A percentile compares a stretch with the other conserved stretches of the same genome.
phyloP scores from a whole-genome alignment of 2,888 invertebrate species.

The Heliothis peltigera region DNA sequence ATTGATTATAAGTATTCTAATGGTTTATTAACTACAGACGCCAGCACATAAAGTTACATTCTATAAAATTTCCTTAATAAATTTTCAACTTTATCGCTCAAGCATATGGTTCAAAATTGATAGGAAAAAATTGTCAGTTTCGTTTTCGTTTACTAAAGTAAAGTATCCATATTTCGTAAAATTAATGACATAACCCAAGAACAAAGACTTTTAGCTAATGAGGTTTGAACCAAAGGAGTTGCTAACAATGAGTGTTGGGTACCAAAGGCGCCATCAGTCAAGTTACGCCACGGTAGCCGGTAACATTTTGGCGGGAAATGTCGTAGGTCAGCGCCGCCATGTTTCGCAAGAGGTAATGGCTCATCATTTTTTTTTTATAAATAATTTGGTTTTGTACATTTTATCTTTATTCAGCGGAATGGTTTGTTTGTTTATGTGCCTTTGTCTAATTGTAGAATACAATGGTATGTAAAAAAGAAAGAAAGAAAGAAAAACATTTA shows the following conservation, averaged over 20 bases:
- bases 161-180: slow-evolving; percentile 16
- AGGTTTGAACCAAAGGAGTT: slow-evolving; percentile 9
- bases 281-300: slow-evolving; percentile 42
- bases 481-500: too few species aligned
- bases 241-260: slow-evolving; percentile 21
- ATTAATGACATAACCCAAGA: slow-evolving; percentile 16
- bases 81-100: too few species aligned
- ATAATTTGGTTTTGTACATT: slow-evolving; percentile 31
- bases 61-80: too few species aligned
- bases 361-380: slow-evolving; percentile 36
- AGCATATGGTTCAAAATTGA: too few species aligned
- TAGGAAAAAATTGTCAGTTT: too few species aligned
- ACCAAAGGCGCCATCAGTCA: slow-evolving; percentile 13
- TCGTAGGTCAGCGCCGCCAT: slow-evolving; percentile 56
- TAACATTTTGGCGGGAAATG: slow-evolving; percentile 46
- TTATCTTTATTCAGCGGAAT: slow-evolving; percentile 4
- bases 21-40: too few species aligned
- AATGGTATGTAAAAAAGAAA: background rate
- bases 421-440: slow-evolving; percentile 8
- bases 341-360: slow-evolving; percentile 34
- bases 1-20: too few species aligned
- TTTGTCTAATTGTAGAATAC: background rate
- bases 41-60: too few species aligned
- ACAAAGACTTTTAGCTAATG: slow-evolving; percentile 17
- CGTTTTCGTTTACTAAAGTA: too few species aligned